A percentile compares a stretch with the other conserved stretches of the same genome.
phyloP scores from a whole-genome alignment of 2,888 invertebrate genomes.

The Leuctra nigra region DNA sequence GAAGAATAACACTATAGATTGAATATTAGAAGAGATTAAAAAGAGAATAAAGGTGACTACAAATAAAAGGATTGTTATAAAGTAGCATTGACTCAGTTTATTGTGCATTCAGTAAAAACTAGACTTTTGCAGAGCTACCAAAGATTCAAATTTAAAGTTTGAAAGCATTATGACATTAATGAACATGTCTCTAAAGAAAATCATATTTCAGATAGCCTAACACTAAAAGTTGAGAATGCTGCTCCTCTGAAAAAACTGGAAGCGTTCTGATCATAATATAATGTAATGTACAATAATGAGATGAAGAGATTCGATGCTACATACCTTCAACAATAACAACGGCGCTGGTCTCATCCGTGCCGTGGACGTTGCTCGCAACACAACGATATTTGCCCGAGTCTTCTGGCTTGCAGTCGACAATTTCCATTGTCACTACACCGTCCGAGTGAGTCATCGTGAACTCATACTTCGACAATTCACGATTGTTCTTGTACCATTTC shows the following conservation, averaged over 20 bases:
- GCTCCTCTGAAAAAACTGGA: no score
- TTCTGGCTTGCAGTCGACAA: slow-evolving; percentile 85
- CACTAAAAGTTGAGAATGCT: no score
- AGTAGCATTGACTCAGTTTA: no score
- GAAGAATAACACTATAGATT: slow-evolving; percentile 14
- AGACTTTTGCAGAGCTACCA: no score
- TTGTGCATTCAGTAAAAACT: no score
- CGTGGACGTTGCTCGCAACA: slow-evolving; percentile 87
- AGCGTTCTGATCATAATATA: no score
- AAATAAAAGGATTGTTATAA: no score
- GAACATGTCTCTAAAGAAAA: no score
- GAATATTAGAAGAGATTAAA: not conserved
- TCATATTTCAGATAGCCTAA: no score
- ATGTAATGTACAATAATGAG: no score
- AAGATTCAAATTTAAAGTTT: no score
- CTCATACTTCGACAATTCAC: slow-evolving; percentile 84
- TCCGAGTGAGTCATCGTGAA: slow-evolving; percentile 87
- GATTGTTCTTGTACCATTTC: slow-evolving; percentile 74
- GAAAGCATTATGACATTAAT: no score
- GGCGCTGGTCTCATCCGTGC: slow-evolving; percentile 91
- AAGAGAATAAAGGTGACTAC: not conserved
- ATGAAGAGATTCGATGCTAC: slow-evolving; percentile 25
- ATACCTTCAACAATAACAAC: slow-evolving; percentile 93
- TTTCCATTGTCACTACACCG: slow-evolving; percentile 96
- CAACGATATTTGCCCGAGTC: slow-evolving; percentile 97